A percentile compares a stretch with the other conserved stretches of the same genome.
Evolutionary conservation across 1,140 invertebrate genomes (phyloP).

Genomic region (Cryptotermes secundus): DNA sequence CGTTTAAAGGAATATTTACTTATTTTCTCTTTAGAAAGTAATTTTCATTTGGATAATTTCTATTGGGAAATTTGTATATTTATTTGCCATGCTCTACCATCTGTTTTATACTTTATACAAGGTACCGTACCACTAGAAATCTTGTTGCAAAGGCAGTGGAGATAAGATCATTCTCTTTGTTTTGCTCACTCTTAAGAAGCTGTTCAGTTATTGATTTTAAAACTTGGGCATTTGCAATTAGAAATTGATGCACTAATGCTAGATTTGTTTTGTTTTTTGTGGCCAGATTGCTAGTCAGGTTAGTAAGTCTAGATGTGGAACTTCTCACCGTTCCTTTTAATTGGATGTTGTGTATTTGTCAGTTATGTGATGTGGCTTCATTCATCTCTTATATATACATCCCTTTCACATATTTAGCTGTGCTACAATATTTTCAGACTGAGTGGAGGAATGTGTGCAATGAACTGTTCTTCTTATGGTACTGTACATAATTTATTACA

Average conservation of each 20-base stretch:
- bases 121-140: no score
- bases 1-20: no score
- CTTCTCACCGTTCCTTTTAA: not conserved
- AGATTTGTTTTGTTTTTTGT: slow-evolving; percentile 26
- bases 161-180: not conserved
- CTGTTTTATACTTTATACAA: not conserved
- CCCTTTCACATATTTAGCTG: not conserved
- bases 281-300: slow-evolving; percentile 33
- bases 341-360: slow-evolving; percentile 2
- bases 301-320: slow-evolving; percentile 24
- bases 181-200: not conserved
- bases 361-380: not conserved
- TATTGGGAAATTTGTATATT: no score
- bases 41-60: no score
- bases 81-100: no score
- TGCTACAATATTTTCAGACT: not conserved
- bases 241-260: slow-evolving; percentile 26
- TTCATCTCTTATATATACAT: not conserved
- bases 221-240: not conserved
- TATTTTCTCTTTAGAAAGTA: no score
- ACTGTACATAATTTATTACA: not conserved
- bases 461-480: not conserved
- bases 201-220: not conserved
- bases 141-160: not conserved
- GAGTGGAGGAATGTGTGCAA: not conserved